A percentile compares a stretch with the other conserved stretches of the same genome.
Evolutionary conservation across 2,888 invertebrate species (phyloP).

Genomic region (Zelleria hepariella): DNA sequence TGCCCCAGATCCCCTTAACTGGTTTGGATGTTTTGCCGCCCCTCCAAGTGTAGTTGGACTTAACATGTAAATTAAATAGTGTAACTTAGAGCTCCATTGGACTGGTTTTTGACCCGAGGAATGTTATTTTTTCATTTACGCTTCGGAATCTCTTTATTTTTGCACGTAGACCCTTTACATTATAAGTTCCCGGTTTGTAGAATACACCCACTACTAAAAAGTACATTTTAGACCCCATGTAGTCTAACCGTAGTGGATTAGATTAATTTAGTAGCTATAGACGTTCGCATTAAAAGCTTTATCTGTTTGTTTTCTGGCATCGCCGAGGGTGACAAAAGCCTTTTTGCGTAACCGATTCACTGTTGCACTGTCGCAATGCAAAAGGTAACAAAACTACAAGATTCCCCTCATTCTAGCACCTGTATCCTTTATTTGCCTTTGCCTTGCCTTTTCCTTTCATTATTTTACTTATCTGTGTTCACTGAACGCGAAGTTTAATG

Average conservation of each 20-base stretch:
- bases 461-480: conserved; percentile 26
- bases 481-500: conserved; percentile 26
- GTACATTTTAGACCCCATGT: neutral
- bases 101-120: neutral
- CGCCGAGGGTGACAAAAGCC: conserved; percentile 47
- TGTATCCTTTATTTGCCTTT: conserved; percentile 53
- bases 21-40: conserved; percentile 55
- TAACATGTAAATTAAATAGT: neutral
- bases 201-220: neutral
- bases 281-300: conserved; percentile 55
- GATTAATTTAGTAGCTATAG: conserved; percentile 16
- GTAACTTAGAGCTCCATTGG: neutral
- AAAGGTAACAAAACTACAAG: conserved; percentile 18
- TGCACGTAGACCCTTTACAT: neutral
- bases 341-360: conserved; percentile 27
- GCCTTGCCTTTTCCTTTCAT: conserved; percentile 50
- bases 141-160: neutral
- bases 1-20: conserved; percentile 54
- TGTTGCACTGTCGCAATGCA: conserved; percentile 34
- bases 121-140: neutral
- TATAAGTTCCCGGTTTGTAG: neutral
- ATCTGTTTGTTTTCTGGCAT: conserved; percentile 73
- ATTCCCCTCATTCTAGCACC: conserved; percentile 46
- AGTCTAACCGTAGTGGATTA: neutral
- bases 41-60: conserved; percentile 9